These are phyloP conservation scores for Mythimna pallens DNA, from an alignment of 2,888 invertebrate species.

Conservation along the genomic window DNA sequence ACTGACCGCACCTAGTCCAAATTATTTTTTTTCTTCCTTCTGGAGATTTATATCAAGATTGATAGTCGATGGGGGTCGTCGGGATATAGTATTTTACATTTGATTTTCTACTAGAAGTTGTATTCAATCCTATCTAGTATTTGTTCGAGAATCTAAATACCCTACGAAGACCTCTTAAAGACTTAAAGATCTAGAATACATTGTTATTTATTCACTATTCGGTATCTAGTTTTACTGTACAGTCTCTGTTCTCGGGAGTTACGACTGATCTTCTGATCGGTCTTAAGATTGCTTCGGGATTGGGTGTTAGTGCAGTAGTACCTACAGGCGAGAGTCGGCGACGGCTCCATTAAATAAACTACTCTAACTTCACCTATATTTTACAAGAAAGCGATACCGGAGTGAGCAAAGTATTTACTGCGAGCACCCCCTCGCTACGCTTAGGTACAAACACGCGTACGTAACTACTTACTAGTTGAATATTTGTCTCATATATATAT, in stretches of 20 bases:
- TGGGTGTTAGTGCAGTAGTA: conserved; percentile 70
- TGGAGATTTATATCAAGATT: too few species aligned
- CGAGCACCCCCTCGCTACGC: conserved; percentile 55
- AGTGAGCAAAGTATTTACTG: conserved; percentile 76
- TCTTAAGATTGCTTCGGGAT: conserved; percentile 76
- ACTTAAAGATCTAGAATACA: conserved; percentile 2
- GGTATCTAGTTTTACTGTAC: conserved; percentile 24
- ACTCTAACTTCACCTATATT: conserved; percentile 82
- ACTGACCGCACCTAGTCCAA: too few species aligned
- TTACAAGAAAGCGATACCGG: conserved; percentile 78
- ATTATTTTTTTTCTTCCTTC: too few species aligned
- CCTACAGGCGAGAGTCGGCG: conserved; percentile 70
- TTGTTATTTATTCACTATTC: conserved; percentile 14
- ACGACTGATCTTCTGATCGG: conserved; percentile 68
- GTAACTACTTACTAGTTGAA: conserved; percentile 48
- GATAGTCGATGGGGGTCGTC: background rate
- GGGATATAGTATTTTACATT: background rate
- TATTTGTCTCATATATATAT: conserved; percentile 56
- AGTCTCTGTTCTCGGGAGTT: conserved; percentile 21
- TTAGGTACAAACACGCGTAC: conserved; percentile 45
- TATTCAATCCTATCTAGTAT: background rate
- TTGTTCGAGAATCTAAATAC: conserved; percentile 5
- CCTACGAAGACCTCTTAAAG: background rate
- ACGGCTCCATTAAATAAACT: conserved; percentile 81
- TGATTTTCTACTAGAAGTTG: background rate